Base-by-base conservation (phyloP, 1,140 invertebrate genomes). In the Prorops nasuta region DNA sequence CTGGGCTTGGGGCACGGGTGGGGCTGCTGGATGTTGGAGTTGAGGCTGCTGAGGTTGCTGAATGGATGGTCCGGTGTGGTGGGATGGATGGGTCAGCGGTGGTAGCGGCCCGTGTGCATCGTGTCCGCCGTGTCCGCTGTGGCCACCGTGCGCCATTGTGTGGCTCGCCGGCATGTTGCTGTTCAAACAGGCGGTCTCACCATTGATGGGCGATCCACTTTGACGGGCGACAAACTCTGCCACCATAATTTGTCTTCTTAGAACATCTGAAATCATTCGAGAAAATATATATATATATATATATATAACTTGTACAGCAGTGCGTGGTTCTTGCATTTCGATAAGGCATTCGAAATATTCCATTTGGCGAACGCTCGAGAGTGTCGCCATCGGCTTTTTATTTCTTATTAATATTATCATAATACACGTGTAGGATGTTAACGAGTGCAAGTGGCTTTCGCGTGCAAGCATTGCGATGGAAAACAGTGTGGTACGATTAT, bases 181-280 rank as follows among this genome's bases (percentile, higher is more conserved):
- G 66, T 81, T 83, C 58, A 82, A 67, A 60, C 78, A 80, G 54
- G 81, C 82, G 53, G 82, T 80, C 78, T 84, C 83, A 77, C 83
- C 83, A 74, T 84, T 85, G 54, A 84, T 81, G 54, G 82, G 83
- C 67, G 82, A 85, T 72, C 80, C 82, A 81, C 78, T 83, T 73
- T 87, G 86, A 58, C 85, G 86, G 72, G 84, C 79, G 63, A 89
- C 86, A 71, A 89, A 87, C 80, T 90, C 87, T 77, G 87, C 88
- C 78, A 90, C 88, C 88, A 90, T 90, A 82, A 86, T 89, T 83
- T 82, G 85, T 80, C 85, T 85, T 78, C 83, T 83, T 77, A 84
- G 67, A 72, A 81, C 80, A 82, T 85, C 83, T 84, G 80, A 8
- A 81, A 81, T 46, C 53, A 69, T n/a, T n/a, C n/a, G n/a, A n/a